Conservation (phyloP, 2,113 vertebrate species). For the Hyaena hyaena region DNA sequence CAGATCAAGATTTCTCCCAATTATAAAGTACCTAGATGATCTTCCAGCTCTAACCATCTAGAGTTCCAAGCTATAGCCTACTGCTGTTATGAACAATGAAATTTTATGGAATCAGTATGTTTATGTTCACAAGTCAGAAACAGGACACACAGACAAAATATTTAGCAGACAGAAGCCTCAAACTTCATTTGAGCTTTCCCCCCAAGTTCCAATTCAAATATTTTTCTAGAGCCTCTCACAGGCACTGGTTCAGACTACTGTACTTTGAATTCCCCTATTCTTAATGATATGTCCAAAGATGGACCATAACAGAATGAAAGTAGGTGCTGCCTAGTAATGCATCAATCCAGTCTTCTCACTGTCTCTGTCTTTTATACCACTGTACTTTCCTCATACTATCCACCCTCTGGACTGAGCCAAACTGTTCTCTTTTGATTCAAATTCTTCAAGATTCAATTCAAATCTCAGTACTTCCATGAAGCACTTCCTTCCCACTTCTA, state of each 20-base stretch:
- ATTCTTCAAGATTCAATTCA: conserved; percentile 41
- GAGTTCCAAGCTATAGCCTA: conserved; percentile 20
- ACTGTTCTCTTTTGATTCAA: not conserved
- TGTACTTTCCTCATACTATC: not conserved
- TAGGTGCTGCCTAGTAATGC: not conserved
- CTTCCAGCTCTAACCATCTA: conserved; percentile 10
- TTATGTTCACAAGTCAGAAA: conserved; percentile 19
- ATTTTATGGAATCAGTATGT: not conserved
- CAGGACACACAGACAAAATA: not conserved
- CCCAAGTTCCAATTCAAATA: not conserved
- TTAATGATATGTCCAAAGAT: conserved; percentile 39
- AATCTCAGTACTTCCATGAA: not conserved
- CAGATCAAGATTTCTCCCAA: not conserved
- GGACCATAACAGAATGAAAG: not conserved
- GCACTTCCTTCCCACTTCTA: not conserved
- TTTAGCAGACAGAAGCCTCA: conserved; percentile 2
- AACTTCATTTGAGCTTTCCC: not conserved
- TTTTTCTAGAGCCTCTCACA: conserved; percentile 18
- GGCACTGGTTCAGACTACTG: not conserved
- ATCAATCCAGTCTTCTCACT: not conserved
- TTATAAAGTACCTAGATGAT: conserved; percentile 8
- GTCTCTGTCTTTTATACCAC: not conserved
- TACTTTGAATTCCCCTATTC: conserved; percentile 37
- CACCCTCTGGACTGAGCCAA: not conserved
- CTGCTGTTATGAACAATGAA: not conserved